Base-by-base conservation (phyloP, 1,140 invertebrate genomes). In the Lethrus apterus region DNA sequence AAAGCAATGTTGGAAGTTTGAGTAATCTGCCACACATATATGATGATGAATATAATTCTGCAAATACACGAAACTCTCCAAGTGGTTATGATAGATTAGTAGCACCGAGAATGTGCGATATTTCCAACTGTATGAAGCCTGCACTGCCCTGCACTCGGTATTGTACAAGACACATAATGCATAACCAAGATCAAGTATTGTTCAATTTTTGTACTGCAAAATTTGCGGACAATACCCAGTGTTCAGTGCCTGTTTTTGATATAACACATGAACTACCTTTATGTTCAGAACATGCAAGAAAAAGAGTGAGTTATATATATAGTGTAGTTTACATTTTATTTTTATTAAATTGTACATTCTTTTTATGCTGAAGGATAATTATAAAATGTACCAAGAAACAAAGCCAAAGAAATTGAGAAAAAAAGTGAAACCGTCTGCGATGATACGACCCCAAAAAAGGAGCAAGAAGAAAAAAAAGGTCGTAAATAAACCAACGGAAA, bases 141-240 rank as follows among this genome's bases (percentile, higher is more conserved):
- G 83, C 83, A n/a, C 63, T 94, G 55, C 88, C 90, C 0, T 89
- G 84, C 59, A 80, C 83, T 0, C 79, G 84, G 15, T 84, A 92
- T 60, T 94, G 91, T 64, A 69, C 82, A 11, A 71, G 79, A 44
- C 92, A 95, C 69, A 89, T 94, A 46, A 88, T 90, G 70, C 75
- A 83, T 51, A 91, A 91, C 63, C 76, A 80, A 19, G 87, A 91
- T 54, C 91, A 95, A 67, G 76, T 87, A 51, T 70, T 94, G 32
- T 94, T 92, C 69, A 82, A 84, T 50, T 83, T 88, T 57, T 95
- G 91, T 69, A 90, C 89, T 44, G 89, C 89, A 38, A 90, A 83
- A 70, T 88, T 86, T 64, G 79, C 78, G 26, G 87, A 91, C 66
- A 90, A 91, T 51, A 84, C 84, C 15, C 86, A 90, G 64, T 95